These are phyloP conservation scores for Drosophila paranaensis DNA, from an alignment of 2,888 invertebrate genomes.

Conservation along the genomic window DNA sequence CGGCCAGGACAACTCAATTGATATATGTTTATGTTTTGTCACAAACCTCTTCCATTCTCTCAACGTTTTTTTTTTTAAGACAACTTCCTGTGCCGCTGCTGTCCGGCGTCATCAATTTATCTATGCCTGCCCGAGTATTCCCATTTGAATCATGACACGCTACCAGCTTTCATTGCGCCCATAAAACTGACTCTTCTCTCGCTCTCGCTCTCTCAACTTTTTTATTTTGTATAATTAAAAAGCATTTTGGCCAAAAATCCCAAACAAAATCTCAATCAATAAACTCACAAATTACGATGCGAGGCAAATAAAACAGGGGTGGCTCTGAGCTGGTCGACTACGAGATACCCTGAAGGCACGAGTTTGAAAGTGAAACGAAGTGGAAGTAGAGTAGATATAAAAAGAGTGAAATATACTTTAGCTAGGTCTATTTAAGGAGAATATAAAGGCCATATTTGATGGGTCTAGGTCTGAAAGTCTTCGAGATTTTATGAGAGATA, in stretches of 20 bases:
- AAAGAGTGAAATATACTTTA: no score
- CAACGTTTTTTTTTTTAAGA: constrained; percentile 38
- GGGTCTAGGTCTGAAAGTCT: no score
- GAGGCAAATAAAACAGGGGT: constrained; percentile 27
- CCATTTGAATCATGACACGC: constrained; percentile 49
- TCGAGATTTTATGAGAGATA: no score
- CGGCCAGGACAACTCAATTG: constrained; percentile 67
- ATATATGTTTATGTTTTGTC: constrained; percentile 45
- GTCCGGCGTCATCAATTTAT: constrained; percentile 52
- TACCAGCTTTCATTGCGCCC: constrained; percentile 44
- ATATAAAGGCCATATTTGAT: no score
- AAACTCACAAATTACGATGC: constrained; percentile 52
- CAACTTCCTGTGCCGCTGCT: constrained; percentile 57
- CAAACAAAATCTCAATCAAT: constrained; percentile 46
- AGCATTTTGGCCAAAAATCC: constrained; percentile 44
- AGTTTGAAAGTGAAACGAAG: no score
- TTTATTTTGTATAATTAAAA: constrained; percentile 56
- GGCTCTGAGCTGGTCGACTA: background rate
- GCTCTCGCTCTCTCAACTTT: background rate
- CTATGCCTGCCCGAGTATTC: constrained; percentile 25
- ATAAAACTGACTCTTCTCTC: constrained; percentile 41
- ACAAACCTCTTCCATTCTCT: background rate
- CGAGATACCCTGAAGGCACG: background rate
- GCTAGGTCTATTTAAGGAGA: no score
- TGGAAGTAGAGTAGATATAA: no score